Evolutionary conservation across 1,140 invertebrate genomes (phyloP).

Genomic region (Mercenaria mercenaria): DNA sequence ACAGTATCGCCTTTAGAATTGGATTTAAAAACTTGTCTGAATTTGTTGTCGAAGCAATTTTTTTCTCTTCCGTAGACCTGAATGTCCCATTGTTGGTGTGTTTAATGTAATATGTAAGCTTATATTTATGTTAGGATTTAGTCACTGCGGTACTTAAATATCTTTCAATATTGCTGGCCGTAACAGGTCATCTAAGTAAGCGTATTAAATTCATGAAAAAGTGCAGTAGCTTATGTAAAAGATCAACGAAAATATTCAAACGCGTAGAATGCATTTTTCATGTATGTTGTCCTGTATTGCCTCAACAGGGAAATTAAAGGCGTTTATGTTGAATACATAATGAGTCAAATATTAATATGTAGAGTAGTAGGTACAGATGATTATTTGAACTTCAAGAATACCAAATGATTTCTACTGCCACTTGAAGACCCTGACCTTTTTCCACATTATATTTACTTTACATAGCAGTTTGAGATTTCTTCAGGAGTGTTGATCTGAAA

Average conservation of each 20-base stretch:
- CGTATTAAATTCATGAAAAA: background rate
- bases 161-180: background rate
- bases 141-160: background rate
- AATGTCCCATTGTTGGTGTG: background rate
- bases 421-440: too few relatives aligned
- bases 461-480: background rate
- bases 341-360: too few relatives aligned
- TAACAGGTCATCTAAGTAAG: background rate
- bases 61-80: background rate
- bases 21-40: slow-evolving; percentile 12
- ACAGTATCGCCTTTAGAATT: slow-evolving; percentile 21
- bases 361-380: too few relatives aligned
- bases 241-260: too few relatives aligned
- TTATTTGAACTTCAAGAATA: too few relatives aligned
- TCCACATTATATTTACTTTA: too few relatives aligned
- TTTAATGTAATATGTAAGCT: background rate
- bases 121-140: slow-evolving; percentile 25
- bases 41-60: slow-evolving; percentile 3
- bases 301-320: too few relatives aligned
- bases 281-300: too few relatives aligned
- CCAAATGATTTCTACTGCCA: too few relatives aligned
- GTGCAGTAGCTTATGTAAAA: too few relatives aligned
- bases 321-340: too few relatives aligned
- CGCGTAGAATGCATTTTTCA: too few relatives aligned
- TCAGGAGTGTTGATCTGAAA: background rate